Base-by-base conservation (phyloP, 2,113 vertebrate genomes). In the Columba janthina region DNA sequence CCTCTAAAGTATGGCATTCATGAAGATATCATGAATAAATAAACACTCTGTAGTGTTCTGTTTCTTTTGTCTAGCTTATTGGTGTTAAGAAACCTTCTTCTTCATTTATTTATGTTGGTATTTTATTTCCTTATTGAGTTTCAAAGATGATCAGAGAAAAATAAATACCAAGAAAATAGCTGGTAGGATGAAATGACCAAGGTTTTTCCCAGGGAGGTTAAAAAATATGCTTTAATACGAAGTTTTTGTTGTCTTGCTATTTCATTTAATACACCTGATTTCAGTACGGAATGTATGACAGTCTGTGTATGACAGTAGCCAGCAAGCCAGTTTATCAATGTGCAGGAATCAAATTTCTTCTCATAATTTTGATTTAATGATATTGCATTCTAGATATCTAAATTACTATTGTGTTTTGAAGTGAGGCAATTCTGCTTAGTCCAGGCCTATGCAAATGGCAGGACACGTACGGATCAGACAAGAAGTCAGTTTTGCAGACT, bases 91-190 rank as follows among this genome's bases (percentile, higher is more conserved):
- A 88, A 61, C 87, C 89, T 91, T 94, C 94, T 97, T 97, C 93
- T 82, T 98, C 89, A 98, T 98, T 98, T 98, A 98, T 98, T 98
- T 94, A 98, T 98, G 96, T 25, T 36, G 80, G 97, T 98, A 89
- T 98, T 97, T 96, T 72, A 76, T 98, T 98, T 97, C 98, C 84
- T 66, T 92, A 96, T 73, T 97, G 96, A 90, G 90, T 98, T 98
- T 98, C 98, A 97, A 94, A 97, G 96, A 95, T 60, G 71, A 96
- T 97, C 74, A 93, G 66, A 93, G 62, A 92, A 90, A 94, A 81
- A 96, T 94, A 97, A 97, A 92, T 71, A 89, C 58, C 87, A 57
- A 78, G 46, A 60, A 90, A 73, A 96, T 11, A 85, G 72, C n/a
- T 86, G 94, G 86, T 34, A 94, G 60, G 71, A 60, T 90, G 64